Base-by-base conservation (phyloP, 2,113 vertebrate genomes). In the Dunckerocampus dactyliophorus region DNA sequence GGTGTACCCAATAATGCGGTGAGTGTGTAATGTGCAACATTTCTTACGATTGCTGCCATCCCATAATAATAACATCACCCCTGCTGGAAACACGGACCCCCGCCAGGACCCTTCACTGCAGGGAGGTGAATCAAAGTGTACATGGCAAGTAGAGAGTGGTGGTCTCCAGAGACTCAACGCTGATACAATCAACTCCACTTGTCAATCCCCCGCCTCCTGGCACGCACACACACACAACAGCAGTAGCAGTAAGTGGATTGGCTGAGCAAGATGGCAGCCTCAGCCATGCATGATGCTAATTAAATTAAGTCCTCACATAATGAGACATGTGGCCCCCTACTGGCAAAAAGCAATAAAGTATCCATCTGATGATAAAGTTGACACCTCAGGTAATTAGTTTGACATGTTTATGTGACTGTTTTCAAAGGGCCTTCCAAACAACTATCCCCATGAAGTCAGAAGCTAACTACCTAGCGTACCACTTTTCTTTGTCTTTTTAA, bases 211-310 rank as follows among this genome's bases (percentile, higher is more conserved):
- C 46, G 39, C 31, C 8, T 42, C 2, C 0, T 34, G 51, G 24
- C 54, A 5, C 49, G 52, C 21, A 10, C 50, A 16, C 21, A 51
- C 47, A 48, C 47, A 48, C 8, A 9, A 48, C 47, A 20, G 17
- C 11, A 12, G 13, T 9, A 20, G 11, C 68, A 72, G 50, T 21
- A 34, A 71, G 59, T 67, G 51, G 67, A 69, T 57, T 51, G 65
- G 43, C 75, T 76, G 65, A 74, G 68, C 31, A 73, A 74, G 17
- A 63, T 37, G 60, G 48, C 24, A 61, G 50, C 48, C 53, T 69
- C 65, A 52, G 31, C 62, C 31, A 48, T 73, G 59, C 72, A 68
- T 59, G 57, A 65, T 67, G 47, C 55, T 80, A 69, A 79, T 84
- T 80, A 73, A 71, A 81, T 79, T 61, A 57, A 63, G 31, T 34